Base-by-base conservation (phyloP, 2,797 vertebrate genomes). In the Sebastes variabilis region DNA sequence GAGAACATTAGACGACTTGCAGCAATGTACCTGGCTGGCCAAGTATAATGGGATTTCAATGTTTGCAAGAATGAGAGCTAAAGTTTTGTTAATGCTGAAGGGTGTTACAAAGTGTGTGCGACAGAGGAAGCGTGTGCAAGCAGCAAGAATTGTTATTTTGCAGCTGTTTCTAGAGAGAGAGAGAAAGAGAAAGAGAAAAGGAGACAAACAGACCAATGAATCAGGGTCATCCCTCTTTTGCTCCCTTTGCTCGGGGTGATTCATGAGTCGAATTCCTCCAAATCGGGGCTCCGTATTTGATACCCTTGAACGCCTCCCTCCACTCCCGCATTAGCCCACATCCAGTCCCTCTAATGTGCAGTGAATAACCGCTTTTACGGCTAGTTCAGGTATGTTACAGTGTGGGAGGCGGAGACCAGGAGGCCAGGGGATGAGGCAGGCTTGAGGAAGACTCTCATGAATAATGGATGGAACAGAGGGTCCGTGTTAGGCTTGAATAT, bases 381-480 rank as follows among this genome's bases (percentile, higher is more conserved):
- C 54, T n/a, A 56, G 90, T 88, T 89, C 88, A 86, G 84, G 83
- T 90, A 77, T 71, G 71, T 84, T 79, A 64, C 73, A 54, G 88
- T 66, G 84, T 72, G 78, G 80, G 79, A 81, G 84, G 87, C 4
- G 38, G 72, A 34, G 82, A 85, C 80, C 83, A 66, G 75, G 76
- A 83, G 82, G 76, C 81, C 83, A 76, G 81, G 60, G 55, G 36
- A 81, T 72, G 75, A 89, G 52, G 80, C 78, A 85, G 81, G 71
- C 54, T 74, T 66, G 72, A 83, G 75, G 75, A 87, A 73, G 68
- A 77, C 58, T 73, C 78, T 84, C 81, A 93, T 93, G 90, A 92
- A 94, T 94, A 91, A 92, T 92, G 77, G 81, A 93, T 89, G 71
- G 4, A 82, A 81, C 92, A 86, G 88, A 91, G 87, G 80, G 86